These are phyloP conservation scores for Eubasilissa regina DNA, from an alignment of 1,140 invertebrate species.

Conservation along the genomic window DNA sequence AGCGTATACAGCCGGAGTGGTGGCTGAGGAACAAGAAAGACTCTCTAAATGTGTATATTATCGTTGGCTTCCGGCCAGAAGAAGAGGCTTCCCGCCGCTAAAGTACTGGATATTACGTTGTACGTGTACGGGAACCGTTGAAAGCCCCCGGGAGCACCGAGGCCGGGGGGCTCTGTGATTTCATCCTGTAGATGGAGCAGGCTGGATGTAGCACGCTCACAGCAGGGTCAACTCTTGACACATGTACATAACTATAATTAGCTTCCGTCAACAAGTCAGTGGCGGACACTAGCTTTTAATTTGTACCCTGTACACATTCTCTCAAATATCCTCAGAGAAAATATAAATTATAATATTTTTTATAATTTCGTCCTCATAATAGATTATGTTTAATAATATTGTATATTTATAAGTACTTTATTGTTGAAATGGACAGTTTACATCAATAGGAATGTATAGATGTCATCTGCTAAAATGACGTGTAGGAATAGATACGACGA, in stretches of 20 bases:
- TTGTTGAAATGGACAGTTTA: no score
- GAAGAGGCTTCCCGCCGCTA: constrained; percentile 50
- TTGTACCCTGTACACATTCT: no score
- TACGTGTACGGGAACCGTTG: constrained; percentile 48
- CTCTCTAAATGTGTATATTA: constrained; percentile 57
- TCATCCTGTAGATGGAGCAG: constrained; percentile 45
- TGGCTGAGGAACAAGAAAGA: constrained; percentile 43
- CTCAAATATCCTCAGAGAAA: no score
- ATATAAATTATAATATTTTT: no score
- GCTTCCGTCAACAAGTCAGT: constrained; percentile 32
- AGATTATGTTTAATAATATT: no score
- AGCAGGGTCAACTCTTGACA: constrained; percentile 33
- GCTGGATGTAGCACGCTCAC: constrained; percentile 14
- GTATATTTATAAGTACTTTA: no score
- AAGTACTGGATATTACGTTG: constrained; percentile 55
- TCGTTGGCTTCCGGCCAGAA: constrained; percentile 56
- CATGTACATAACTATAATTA: constrained; percentile 39
- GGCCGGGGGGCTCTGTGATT: constrained; percentile 37
- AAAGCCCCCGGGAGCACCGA: neutral
- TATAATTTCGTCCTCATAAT: no score
- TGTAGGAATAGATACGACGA: no score
- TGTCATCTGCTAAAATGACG: no score
- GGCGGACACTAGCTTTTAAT: neutral
- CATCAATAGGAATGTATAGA: no score
- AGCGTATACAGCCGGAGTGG: constrained; percentile 35